A percentile compares a stretch with the other conserved stretches of the same genome.
Evolutionary conservation across 2,888 invertebrate species (phyloP).

Genomic region (Macaria liturata): DNA sequence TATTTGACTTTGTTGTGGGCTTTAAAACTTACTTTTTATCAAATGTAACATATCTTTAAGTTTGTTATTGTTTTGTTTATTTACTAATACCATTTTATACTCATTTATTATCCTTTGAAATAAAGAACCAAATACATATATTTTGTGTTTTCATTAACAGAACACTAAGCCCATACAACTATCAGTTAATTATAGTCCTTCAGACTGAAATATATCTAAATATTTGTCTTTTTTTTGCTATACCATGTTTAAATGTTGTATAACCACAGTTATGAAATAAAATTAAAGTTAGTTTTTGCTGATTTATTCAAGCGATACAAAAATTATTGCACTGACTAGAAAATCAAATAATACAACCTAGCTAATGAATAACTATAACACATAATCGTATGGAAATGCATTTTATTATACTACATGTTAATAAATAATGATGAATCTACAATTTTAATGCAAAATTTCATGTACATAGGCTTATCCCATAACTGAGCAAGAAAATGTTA

Average conservation of each 20-base stretch:
- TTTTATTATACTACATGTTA: conserved; percentile 31
- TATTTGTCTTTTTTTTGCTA: no score
- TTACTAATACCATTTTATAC: conserved; percentile 10
- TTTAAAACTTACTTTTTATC: conserved; percentile 11
- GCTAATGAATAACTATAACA: conserved; percentile 45
- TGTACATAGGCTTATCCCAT: conserved; percentile 3
- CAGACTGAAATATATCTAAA: no score
- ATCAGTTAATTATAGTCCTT: no score
- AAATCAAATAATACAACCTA: conserved; percentile 62
- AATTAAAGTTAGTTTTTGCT: conserved; percentile 40
- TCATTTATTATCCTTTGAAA: conserved; percentile 6
- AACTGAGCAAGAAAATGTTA: background rate
- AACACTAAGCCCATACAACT: no score
- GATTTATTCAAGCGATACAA: conserved; percentile 80
- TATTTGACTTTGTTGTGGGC: conserved; percentile 8
- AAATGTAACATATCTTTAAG: conserved; percentile 14
- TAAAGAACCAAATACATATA: conserved; percentile 13
- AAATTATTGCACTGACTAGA: conserved; percentile 79
- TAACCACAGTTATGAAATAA: background rate
- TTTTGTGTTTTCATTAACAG: background rate
- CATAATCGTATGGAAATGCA: conserved; percentile 51
- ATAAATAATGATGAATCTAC: conserved; percentile 14
- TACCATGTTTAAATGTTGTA: no score
- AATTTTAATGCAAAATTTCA: conserved; percentile 18
- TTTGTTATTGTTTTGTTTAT: conserved; percentile 18